A percentile compares a stretch with the other conserved stretches of the same genome.
phyloP scores from a whole-genome alignment of 2,797 vertebrate species.

The Paedocypris micromegethes region DNA sequence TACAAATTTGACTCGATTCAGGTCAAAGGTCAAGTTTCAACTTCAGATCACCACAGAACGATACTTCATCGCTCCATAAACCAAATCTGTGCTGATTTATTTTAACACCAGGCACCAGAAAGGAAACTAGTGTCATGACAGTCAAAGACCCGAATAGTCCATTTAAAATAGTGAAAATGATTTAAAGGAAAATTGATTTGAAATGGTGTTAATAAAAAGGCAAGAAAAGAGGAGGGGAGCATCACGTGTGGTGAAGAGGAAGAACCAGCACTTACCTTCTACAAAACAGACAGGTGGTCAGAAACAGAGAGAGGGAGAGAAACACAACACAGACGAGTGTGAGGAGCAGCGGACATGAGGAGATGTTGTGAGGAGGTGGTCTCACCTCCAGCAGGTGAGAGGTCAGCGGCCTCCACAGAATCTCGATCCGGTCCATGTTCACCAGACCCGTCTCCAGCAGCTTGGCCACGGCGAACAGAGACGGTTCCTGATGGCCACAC shows the following conservation, averaged over 20 bases:
- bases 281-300: slow-evolving; percentile 81
- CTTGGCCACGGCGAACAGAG: slow-evolving; percentile 96
- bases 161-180: no score
- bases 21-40: no score
- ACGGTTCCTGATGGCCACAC: slow-evolving; percentile 77
- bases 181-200: no score
- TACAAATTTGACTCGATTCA: no score
- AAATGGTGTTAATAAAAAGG: no score
- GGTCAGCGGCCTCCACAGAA: slow-evolving; percentile 93
- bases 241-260: slow-evolving; percentile 30
- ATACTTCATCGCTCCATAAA: no score
- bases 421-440: slow-evolving; percentile 97
- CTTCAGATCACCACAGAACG: no score
- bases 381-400: slow-evolving; percentile 95
- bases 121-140: no score
- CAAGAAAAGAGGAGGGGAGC: neutral
- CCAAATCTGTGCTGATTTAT: no score
- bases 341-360: slow-evolving; percentile 10
- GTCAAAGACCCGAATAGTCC: no score
- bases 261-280: slow-evolving; percentile 89
- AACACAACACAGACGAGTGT: slow-evolving; percentile 46
- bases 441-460: slow-evolving; percentile 94
- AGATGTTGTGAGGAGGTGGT: neutral
- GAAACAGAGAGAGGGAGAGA: slow-evolving; percentile 73
- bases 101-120: no score